phyloP scores from a whole-genome alignment of 2,797 vertebrate species.

The Aulostomus chinensis region DNA sequence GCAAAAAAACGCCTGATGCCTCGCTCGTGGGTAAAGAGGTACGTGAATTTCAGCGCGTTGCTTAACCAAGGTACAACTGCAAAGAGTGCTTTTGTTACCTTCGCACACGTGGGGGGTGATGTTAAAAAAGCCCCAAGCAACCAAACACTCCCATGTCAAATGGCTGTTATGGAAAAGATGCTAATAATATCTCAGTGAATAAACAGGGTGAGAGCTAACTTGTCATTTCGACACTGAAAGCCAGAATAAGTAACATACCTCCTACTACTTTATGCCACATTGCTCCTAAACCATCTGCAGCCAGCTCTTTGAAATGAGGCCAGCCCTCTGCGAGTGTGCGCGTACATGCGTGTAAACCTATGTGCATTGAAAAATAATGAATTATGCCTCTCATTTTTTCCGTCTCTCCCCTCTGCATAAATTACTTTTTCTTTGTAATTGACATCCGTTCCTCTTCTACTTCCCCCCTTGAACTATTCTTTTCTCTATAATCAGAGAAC shows the following conservation, averaged over 20 bases:
- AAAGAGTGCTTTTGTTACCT: too few species aligned
- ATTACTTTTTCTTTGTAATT: constrained; percentile 76
- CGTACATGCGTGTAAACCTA: constrained; percentile 28
- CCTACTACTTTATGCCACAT: constrained; percentile 6
- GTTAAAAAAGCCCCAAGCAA: too few species aligned
- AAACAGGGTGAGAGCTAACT: too few species aligned
- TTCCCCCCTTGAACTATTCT: constrained; percentile 51
- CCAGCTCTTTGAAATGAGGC: constrained; percentile 46
- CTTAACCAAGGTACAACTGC: too few species aligned
- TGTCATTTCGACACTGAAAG: background rate
- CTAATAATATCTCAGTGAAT: too few species aligned
- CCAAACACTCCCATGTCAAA: too few species aligned
- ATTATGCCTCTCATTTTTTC: constrained; percentile 35
- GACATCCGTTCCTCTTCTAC: constrained; percentile 69
- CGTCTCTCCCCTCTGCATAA: constrained; percentile 51
- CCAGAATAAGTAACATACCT: background rate
- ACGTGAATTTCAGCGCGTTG: too few species aligned
- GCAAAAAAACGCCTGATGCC: too few species aligned
- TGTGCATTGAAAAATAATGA: constrained; percentile 66
- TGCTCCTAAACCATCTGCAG: constrained; percentile 16
- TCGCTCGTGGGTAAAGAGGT: too few species aligned
- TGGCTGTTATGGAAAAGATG: too few species aligned
- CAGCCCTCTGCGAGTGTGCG: constrained; percentile 28
- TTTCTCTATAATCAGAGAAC: constrained; percentile 76
- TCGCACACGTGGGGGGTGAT: too few species aligned